These are phyloP conservation scores for Lypha dubia DNA, from an alignment of 2,888 invertebrate species.

Conservation along the genomic window DNA sequence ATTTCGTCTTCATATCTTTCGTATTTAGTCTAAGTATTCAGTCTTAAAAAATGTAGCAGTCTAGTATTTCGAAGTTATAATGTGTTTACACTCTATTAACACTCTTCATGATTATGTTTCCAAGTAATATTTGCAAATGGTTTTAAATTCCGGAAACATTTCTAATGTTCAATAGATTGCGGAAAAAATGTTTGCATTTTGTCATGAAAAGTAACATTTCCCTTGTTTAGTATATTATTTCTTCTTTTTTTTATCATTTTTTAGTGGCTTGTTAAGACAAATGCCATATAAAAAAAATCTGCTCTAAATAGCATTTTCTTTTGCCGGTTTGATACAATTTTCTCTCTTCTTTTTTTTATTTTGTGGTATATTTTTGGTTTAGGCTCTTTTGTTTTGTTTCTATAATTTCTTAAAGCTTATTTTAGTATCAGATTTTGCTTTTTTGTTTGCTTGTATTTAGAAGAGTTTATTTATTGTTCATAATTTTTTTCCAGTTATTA, in stretches of 20 bases:
- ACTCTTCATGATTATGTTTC: slow-evolving; percentile 54
- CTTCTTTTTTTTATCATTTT: not conserved
- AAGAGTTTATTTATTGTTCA: slow-evolving; percentile 50
- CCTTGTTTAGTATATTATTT: slow-evolving; percentile 35
- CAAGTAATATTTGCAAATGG: slow-evolving; percentile 63
- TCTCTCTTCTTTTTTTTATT: not conserved
- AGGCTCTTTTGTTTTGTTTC: slow-evolving; percentile 17
- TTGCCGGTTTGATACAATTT: slow-evolving; percentile 16
- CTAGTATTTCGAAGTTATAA: slow-evolving; percentile 30
- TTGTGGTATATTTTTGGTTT: slow-evolving; percentile 37
- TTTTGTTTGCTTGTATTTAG: slow-evolving; percentile 6
- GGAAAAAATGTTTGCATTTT: slow-evolving; percentile 46
- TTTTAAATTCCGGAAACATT: slow-evolving; percentile 72
- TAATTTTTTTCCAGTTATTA: slow-evolving; percentile 42
- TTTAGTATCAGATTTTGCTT: slow-evolving; percentile 3
- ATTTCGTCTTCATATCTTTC: slow-evolving; percentile 43
- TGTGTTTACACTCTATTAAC: slow-evolving; percentile 69
- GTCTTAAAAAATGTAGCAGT: slow-evolving; percentile 19
- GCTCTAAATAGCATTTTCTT: slow-evolving; percentile 44
- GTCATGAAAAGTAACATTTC: slow-evolving; percentile 52
- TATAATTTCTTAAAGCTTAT: slow-evolving; percentile 28
- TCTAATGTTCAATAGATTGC: slow-evolving; percentile 59
- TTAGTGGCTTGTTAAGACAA: slow-evolving; percentile 54
- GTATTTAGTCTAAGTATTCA: not conserved
- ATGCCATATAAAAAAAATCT: slow-evolving; percentile 29